Conservation (phyloP, 1,140 invertebrate genomes). For the Whitmania pigra region DNA sequence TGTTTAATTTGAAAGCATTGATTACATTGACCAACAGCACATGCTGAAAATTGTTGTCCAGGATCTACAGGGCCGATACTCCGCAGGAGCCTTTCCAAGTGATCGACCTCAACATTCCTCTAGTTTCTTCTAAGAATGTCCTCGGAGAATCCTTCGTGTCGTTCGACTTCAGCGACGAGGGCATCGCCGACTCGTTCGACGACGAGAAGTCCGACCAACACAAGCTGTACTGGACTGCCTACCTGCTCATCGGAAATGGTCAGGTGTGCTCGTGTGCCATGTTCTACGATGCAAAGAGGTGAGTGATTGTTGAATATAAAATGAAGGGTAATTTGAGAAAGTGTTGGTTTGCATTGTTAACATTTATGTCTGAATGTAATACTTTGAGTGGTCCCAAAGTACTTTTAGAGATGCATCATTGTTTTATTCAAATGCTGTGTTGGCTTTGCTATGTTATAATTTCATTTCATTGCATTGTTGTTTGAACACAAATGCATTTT, state of each 20-base stretch:
- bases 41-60: no score
- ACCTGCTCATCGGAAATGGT: slow-evolving; percentile 68
- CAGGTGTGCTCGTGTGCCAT: slow-evolving; percentile 56
- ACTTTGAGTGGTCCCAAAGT: neutral
- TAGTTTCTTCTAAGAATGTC: neutral
- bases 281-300: slow-evolving; percentile 48
- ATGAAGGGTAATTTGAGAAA: neutral
- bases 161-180: slow-evolving; percentile 13
- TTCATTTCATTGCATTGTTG: no score
- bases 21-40: no score
- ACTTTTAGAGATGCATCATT: no score
- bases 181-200: neutral
- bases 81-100: no score
- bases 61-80: no score
- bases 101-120: neutral
- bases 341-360: neutral
- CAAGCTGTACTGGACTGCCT: slow-evolving; percentile 52
- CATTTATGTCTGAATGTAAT: no score
- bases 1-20: neutral
- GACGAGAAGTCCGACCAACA: neutral
- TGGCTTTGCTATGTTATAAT: no score
- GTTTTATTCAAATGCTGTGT: no score
- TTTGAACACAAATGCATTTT: no score
- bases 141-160: slow-evolving; percentile 17
- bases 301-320: slow-evolving; percentile 17